phyloP scores from a whole-genome alignment of 1,140 invertebrate species.

The Pteromalus puparum region DNA sequence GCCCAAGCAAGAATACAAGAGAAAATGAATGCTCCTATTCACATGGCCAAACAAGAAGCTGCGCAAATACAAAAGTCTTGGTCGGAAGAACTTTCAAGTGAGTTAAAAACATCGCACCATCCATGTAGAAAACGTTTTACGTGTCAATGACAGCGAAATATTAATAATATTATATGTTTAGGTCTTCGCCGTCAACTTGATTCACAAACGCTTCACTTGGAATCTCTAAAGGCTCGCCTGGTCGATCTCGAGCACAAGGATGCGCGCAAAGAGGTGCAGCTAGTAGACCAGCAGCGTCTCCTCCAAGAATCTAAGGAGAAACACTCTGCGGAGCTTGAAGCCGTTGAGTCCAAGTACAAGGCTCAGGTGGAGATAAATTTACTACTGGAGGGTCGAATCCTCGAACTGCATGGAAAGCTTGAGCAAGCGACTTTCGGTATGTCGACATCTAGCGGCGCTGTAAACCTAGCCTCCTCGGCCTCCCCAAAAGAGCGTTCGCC shows the following conservation, averaged over 20 bases:
- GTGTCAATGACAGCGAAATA: neutral
- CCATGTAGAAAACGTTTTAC: neutral
- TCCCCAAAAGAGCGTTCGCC: slow-evolving; percentile 73
- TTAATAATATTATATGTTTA: slow-evolving; percentile 50
- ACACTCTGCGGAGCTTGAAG: slow-evolving; percentile 75
- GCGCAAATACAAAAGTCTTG: slow-evolving; percentile 67
- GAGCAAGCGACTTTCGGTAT: slow-evolving; percentile 65
- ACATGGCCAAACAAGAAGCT: slow-evolving; percentile 67
- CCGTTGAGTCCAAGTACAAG: slow-evolving; percentile 84
- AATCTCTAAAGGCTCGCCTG: slow-evolving; percentile 68
- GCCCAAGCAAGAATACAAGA: slow-evolving; percentile 68
- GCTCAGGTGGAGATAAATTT: slow-evolving; percentile 82
- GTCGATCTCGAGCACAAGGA: slow-evolving; percentile 74
- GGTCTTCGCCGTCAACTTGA: slow-evolving; percentile 71
- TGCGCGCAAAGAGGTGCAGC: slow-evolving; percentile 72
- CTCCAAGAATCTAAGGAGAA: slow-evolving; percentile 74
- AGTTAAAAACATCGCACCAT: slow-evolving; percentile 24
- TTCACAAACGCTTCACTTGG: slow-evolving; percentile 69
- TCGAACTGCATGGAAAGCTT: slow-evolving; percentile 79
- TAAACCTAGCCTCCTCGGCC: slow-evolving; percentile 68
- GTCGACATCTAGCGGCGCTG: slow-evolving; percentile 47
- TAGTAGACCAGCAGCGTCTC: slow-evolving; percentile 74
- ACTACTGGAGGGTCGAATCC: slow-evolving; percentile 80
- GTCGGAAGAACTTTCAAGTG: slow-evolving; percentile 70
- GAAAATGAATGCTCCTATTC: slow-evolving; percentile 61